These are phyloP conservation scores for Gila orcuttii DNA, from an alignment of 2,113 vertebrate species.

Conservation along the genomic window DNA sequence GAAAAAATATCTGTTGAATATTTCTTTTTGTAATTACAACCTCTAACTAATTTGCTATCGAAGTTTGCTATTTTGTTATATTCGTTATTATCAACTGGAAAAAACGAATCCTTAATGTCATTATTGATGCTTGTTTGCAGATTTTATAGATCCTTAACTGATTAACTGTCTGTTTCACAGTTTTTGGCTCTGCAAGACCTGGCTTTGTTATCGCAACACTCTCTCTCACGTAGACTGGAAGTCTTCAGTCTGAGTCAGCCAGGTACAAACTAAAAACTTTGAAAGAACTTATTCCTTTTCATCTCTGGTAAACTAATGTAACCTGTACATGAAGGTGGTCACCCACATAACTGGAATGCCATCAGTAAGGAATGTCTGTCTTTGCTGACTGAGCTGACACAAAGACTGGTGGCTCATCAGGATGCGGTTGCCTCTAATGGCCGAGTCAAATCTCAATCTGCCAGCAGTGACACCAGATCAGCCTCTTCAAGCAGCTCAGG, in stretches of 20 bases:
- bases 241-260: slow-evolving; percentile 97
- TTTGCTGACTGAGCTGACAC: slow-evolving; percentile 86
- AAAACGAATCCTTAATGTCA: neutral
- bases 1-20: neutral
- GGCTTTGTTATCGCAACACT: slow-evolving; percentile 91
- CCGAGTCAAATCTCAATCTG: slow-evolving; percentile 77
- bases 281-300: neutral
- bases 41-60: neutral
- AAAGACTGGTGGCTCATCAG: slow-evolving; percentile 85
- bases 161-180: slow-evolving; percentile 65
- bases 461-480: slow-evolving; percentile 69
- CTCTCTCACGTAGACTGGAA: slow-evolving; percentile 84
- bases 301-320: neutral
- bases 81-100: neutral
- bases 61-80: too few species aligned
- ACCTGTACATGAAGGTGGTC: slow-evolving; percentile 82
- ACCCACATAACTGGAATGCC: slow-evolving; percentile 93
- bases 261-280: slow-evolving; percentile 74
- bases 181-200: slow-evolving; percentile 95
- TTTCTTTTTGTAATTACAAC: neutral
- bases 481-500: slow-evolving; percentile 72
- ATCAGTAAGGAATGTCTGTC: slow-evolving; percentile 89
- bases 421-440: slow-evolving; percentile 91
- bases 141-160: neutral
- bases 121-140: neutral